Evolutionary conservation across 1,140 invertebrate genomes (phyloP), one percentile per base, ranked within the genome.

Genomic region (Nilaparvata lugens): DNA sequence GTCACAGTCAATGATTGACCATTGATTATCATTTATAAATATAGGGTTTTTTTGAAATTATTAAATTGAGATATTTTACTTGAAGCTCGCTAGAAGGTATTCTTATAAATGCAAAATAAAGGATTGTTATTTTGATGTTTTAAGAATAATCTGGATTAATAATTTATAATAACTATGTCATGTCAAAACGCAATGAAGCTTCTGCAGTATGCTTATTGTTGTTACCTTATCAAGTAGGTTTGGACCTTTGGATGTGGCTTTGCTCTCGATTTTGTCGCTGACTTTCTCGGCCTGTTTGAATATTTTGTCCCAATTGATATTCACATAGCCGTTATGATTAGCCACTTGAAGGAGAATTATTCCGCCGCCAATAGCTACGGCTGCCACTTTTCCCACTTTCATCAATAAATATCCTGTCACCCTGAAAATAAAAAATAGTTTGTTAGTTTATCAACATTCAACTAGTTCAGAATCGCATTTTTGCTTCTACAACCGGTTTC

Each of bases 301-400:
- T 18, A 96, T 78, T 76, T 89, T 87, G 60, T 86, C 85, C 93
- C 93, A 95, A 74, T 96, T 89, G 56, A 92, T 82, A 68, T 91
- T 89, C 51, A 97, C 87, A 65, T 94, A 94, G n/a, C 92, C 93
- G 70, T 93, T 86, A 69, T 95, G 88, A 62, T 89, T 86, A 2
- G 93, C 93, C 66, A 96, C 81, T 78, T 96, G 91, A 56, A 97
- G 71, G 66, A 95, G 76, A 65, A 97, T 87, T 35, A 96, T 86
- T 62, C 90, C 87, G 58, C 91, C 88, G 61, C 93, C 94, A 62
- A 95, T 73, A 9, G 91, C 88, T 58, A 91, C 84, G 7, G 93
- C 93, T 51, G 90, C 89, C 61, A 88, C 77, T 81, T 94, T 95
- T 7, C 93, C 92, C 65, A 95, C 83, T 81, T 95, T 94, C 82